These are phyloP conservation scores for Eospalax fontanierii DNA, from an alignment of 2,797 vertebrate species.

Conservation along the genomic window DNA sequence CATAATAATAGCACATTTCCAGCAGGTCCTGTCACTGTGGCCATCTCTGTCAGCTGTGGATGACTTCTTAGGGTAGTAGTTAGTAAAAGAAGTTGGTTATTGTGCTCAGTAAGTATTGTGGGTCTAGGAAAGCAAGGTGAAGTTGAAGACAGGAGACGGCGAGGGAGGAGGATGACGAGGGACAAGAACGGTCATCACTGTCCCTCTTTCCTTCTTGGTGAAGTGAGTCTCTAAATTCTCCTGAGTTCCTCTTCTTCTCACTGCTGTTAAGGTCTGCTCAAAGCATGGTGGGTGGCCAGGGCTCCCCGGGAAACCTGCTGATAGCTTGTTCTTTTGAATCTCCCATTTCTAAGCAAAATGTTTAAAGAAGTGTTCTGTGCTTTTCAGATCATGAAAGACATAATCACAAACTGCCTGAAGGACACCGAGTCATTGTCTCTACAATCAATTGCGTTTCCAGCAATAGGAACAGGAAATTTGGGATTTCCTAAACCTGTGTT, in stretches of 20 bases:
- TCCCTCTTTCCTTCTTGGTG: background rate
- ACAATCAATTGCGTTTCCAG: constrained; percentile 93
- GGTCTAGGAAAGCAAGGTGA: background rate
- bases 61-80: background rate
- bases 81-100: background rate
- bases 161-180: background rate
- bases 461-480: constrained; percentile 94
- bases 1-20: background rate
- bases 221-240: background rate
- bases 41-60: background rate
- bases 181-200: background rate
- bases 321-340: background rate
- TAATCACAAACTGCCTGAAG: constrained; percentile 90
- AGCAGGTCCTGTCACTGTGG: background rate
- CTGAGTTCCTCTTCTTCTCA: background rate
- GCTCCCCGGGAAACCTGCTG: background rate
- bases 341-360: constrained; percentile 31
- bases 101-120: background rate
- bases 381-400: constrained; percentile 87
- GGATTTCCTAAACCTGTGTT: constrained; percentile 91
- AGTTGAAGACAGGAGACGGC: background rate
- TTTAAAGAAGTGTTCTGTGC: constrained; percentile 60
- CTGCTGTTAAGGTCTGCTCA: background rate
- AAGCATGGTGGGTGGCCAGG: background rate
- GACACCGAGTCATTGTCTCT: constrained; percentile 87